Evolutionary conservation across 2,797 vertebrate genomes (phyloP).

Genomic region (Coccyzus lansbergi): DNA sequence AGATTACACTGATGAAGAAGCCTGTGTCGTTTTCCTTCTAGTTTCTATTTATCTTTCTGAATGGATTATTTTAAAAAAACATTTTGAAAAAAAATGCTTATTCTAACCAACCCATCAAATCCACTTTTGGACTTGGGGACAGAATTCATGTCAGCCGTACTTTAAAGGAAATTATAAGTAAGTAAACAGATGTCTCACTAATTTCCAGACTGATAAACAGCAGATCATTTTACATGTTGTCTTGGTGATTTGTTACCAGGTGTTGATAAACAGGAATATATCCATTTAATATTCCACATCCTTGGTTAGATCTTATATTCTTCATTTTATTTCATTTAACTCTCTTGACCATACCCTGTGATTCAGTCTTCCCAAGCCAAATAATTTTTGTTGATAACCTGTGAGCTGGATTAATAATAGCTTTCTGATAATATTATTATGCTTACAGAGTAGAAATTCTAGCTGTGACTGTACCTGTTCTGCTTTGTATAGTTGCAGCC

Average conservation of each 20-base stretch:
- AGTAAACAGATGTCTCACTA: not conserved
- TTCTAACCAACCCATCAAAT: not conserved
- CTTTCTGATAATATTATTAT: not conserved
- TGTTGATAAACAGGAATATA: not conserved
- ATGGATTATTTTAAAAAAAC: not conserved
- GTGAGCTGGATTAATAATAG: not conserved
- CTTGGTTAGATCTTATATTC: not conserved
- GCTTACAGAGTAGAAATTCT: not conserved
- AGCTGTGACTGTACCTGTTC: not conserved
- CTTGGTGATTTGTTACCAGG: not conserved
- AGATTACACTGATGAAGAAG: not conserved
- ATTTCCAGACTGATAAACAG: constrained; percentile 4
- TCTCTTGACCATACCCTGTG: not conserved
- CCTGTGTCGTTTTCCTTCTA: not conserved
- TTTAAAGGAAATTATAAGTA: not conserved
- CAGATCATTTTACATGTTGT: not conserved
- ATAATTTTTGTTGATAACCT: not conserved
- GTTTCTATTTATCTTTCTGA: not conserved
- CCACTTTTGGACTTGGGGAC: not conserved
- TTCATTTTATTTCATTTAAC: constrained; percentile 1
- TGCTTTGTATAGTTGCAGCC: not conserved
- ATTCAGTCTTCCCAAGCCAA: not conserved
- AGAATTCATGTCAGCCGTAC: not conserved
- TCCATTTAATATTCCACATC: not conserved
- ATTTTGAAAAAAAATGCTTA: not conserved